phyloP scores from a whole-genome alignment of 1,140 invertebrate genomes.

The Sycophila sp. region DNA sequence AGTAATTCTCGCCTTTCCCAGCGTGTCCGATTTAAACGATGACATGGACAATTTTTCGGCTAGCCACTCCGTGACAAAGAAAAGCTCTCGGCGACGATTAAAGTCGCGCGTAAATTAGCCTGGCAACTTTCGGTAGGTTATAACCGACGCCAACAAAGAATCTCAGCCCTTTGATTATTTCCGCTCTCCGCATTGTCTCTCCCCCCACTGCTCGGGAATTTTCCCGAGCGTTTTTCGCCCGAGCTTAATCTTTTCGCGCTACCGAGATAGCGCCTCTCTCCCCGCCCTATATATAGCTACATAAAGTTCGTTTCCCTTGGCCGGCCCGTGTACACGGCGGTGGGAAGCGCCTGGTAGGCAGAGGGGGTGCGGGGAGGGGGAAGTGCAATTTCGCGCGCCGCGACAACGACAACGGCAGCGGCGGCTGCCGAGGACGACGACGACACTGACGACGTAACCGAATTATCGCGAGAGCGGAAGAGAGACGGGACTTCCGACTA shows the following conservation, averaged over 20 bases:
- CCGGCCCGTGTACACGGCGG: background rate
- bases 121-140: background rate
- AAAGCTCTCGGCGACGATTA: too few relatives aligned
- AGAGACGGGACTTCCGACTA: constrained; percentile 42
- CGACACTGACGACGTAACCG: constrained; percentile 42
- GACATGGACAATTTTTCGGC: too few relatives aligned
- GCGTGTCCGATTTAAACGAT: too few relatives aligned
- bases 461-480: constrained; percentile 42
- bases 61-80: too few relatives aligned
- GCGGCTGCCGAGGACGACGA: constrained; percentile 2
- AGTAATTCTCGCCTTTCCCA: too few relatives aligned
- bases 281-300: background rate
- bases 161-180: background rate
- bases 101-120: background rate
- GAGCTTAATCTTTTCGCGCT: constrained; percentile 20
- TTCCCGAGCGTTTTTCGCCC: constrained; percentile 7
- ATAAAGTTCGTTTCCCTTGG: constrained; percentile 19
- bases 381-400: constrained; percentile 32
- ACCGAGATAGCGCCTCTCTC: background rate
- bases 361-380: background rate
- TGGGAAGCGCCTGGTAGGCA: background rate
- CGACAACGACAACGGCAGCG: background rate
- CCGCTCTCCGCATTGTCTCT: background rate
- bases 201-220: background rate
- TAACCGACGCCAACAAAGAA: background rate